Percentiles rank a stretch among this genome's conserved stretches.
Evolutionary conservation across 1,140 invertebrate species (phyloP).

Genomic region (Aphidius ervi): DNA sequence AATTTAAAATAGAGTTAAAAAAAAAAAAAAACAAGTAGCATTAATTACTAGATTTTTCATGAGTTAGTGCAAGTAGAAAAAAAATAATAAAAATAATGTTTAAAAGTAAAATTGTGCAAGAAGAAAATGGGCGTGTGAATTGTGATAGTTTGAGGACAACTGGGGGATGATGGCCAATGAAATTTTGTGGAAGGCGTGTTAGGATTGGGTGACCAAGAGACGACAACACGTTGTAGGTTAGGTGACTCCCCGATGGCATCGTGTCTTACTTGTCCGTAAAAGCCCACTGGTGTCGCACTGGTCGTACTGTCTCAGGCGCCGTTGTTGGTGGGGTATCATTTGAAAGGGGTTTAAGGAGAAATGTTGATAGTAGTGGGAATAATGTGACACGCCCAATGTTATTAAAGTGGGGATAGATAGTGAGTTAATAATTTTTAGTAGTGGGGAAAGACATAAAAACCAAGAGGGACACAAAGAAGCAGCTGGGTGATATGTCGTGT

Average conservation of each 20-base stretch:
- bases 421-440: constrained; percentile 11
- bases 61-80: neutral
- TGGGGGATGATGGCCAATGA: constrained; percentile 40
- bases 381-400: constrained; percentile 38
- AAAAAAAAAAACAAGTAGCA: no score
- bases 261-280: constrained; percentile 26
- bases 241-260: constrained; percentile 26
- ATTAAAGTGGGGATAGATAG: constrained; percentile 14
- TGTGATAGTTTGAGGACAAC: constrained; percentile 41
- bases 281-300: constrained; percentile 24
- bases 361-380: constrained; percentile 24
- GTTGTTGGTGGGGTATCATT: constrained; percentile 18
- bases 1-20: no score
- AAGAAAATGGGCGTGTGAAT: constrained; percentile 49
- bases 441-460: constrained; percentile 12
- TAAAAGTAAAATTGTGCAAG: constrained; percentile 9
- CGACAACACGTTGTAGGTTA: constrained; percentile 33
- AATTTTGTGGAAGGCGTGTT: constrained; percentile 47
- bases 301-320: constrained; percentile 7
- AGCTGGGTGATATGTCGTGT: constrained; percentile 25
- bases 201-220: constrained; percentile 26
- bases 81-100: constrained; percentile 19
- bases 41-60: no score
- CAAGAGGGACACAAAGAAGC: constrained; percentile 22
- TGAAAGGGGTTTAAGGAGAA: constrained; percentile 36